Base-by-base conservation (phyloP, 2,797 vertebrate species). In the Tenualosa thibaudeaui region DNA sequence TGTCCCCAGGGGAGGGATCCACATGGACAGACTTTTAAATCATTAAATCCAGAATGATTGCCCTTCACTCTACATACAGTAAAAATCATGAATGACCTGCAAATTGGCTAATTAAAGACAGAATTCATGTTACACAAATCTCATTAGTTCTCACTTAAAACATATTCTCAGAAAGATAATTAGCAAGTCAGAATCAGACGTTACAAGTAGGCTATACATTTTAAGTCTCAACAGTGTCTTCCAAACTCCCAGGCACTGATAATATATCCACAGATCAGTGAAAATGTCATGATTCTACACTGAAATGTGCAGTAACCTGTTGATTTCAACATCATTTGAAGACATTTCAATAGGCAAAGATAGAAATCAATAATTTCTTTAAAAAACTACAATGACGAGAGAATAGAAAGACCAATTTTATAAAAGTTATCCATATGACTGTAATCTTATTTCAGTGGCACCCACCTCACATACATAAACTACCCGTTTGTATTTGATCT, bases 401-500 rank as follows among this genome's bases (percentile, higher is more conserved):
- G n/a, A 60, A 81, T 40, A 81, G 31, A 43, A 75, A 43, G 37
- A 46, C 71, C 40, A 43, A 78, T 78, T 17, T 78, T 78, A 78
- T 46, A 78, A 78, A 78, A 78, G 71, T 43, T 78, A 78, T 78
- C 37, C 40, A 46, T 71, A 68, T 37, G 17, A 78, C 71, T 46
- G 71, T 78, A 43, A 46, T 40, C 71, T 78, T 46, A 19, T 78
- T 43, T 46, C 17, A 78, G 19, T 22, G 71, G 19, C 46, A 40
- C 71, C 71, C 40, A 17, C 71, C 71, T 46, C 71, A 78, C 71
- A 17, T 75, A 75, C 68, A 78, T 40, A 78, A 78, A 78, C 71
- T 78, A 78, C 71, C 71, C 71, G 40, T 78, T 78, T 43, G 40
- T 78, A 43, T 46, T 71, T 71, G 31, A 71, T 62, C 58, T 71